Evolutionary conservation across 2,888 invertebrate genomes (phyloP), one percentile per base, ranked within the genome.

Genomic region (Alviniconcha strummeri): DNA sequence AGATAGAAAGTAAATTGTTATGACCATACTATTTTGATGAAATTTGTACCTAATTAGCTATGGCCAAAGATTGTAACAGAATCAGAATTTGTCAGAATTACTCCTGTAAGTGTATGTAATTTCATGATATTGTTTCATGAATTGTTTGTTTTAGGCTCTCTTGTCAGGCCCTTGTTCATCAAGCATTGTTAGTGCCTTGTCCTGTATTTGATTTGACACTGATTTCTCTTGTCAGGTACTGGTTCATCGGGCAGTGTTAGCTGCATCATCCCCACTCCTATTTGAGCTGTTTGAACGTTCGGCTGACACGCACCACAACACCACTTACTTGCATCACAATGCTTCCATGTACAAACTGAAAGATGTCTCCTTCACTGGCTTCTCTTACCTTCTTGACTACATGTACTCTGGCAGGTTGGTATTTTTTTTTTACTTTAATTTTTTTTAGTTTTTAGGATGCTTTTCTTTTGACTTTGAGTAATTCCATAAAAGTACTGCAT

Each of bases 211-310:
- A 36, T 36, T 36, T 36, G 36, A 36, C 36, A 36, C 36, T 36
- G 36, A 36, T 36, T 36, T 36, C 36, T 36, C 36, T 36, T 36
- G 15, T 54, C 83, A 86, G 83, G 54, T 84, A 80, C 95, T 96
- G 87, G 96, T 96, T 17, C 97, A 97, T 93, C 95, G 96, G 89
- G 97, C 96, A 81, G 96, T 97, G 85, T 94, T 97, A 89, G 97
- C 97, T 6, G 96, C 96, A 88, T 96, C 96, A 79, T 96, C 97
- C 88, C 96, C 96, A 7, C 96, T 96, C 93, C 95, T 97, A 87
- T 96, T 97, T 92, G 96, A 96, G 90, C 94, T 96, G 90, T 96
- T 97, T 93, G 95, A 85, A 94, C 94, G 75, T 95, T 86, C 88
- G 19, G 89, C 89, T 71, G 89, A 90, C 72, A 95, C 95, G 84